phyloP scores from a whole-genome alignment of 1,140 invertebrate genomes.

The Babylonia areolata region DNA sequence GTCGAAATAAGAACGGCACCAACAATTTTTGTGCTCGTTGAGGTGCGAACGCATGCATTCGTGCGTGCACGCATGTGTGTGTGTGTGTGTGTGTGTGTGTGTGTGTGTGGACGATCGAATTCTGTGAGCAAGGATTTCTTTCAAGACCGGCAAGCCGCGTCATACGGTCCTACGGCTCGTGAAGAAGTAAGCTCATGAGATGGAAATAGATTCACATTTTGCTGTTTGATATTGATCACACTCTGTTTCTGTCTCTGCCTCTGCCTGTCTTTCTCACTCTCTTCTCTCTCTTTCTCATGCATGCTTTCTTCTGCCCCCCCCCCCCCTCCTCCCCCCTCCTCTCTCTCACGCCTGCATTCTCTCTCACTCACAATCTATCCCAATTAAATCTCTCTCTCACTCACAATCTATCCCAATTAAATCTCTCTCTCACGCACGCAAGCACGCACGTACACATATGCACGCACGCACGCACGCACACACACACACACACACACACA shows the following conservation, averaged over 20 bases:
- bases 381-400: neutral
- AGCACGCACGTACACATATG: neutral
- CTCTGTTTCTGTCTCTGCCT: neutral
- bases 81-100: neutral
- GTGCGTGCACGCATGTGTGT: no score
- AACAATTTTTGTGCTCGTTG: no score
- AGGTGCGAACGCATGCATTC: no score
- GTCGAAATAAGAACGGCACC: no score
- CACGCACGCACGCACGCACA: neutral
- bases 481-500: slow-evolving; percentile 11
- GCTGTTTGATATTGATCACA: no score
- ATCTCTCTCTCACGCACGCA: neutral
- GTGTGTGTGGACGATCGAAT: neutral
- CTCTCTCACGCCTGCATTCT: neutral
- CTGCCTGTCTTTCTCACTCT: neutral
- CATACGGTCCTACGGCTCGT: no score
- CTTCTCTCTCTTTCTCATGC: neutral
- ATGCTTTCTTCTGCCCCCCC: neutral
- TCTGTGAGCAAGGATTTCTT: no score
- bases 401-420: neutral
- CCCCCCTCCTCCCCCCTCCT: neutral
- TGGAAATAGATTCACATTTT: no score
- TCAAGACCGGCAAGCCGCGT: no score
- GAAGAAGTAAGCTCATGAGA: no score
- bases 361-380: neutral